phyloP scores from a whole-genome alignment of 2,888 invertebrate genomes.

The Pachymerium ferrugineum region DNA sequence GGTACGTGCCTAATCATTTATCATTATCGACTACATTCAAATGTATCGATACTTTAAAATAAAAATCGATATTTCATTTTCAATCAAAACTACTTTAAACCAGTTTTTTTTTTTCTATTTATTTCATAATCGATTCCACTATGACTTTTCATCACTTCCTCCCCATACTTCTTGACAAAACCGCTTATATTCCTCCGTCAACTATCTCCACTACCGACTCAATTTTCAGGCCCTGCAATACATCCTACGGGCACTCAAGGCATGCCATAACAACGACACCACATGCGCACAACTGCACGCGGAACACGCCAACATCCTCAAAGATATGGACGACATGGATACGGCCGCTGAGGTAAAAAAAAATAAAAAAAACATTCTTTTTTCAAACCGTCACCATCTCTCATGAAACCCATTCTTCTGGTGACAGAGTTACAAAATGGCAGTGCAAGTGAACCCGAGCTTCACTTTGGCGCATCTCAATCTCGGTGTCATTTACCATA shows the following conservation, averaged over 20 bases:
- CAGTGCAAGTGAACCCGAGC: constrained; percentile 39
- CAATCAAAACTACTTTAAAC: no score
- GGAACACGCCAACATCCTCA: constrained; percentile 40
- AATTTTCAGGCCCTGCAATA: constrained; percentile 39
- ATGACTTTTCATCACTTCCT: no score
- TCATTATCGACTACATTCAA: not conserved
- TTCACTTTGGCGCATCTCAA: constrained; percentile 40
- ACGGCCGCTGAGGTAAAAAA: constrained; percentile 39
- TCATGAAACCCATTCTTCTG: not conserved
- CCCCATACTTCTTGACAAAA: no score
- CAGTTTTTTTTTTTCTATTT: not conserved
- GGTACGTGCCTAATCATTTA: constrained; percentile 33
- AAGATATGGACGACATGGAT: constrained; percentile 40
- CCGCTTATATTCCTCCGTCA: no score
- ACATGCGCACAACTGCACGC: constrained; percentile 40
- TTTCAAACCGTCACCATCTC: not conserved
- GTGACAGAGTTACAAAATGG: constrained; percentile 40
- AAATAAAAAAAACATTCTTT: not conserved
- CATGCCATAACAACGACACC: constrained; percentile 37
- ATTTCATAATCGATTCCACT: no score
- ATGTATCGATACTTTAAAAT: no score
- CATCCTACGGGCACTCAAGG: constrained; percentile 38
- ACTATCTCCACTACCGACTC: not conserved
- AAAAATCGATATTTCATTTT: no score
- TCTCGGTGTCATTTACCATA: constrained; percentile 40